These are phyloP conservation scores for Drosophila falleni DNA, from an alignment of 2,888 invertebrate species.

Conservation along the genomic window DNA sequence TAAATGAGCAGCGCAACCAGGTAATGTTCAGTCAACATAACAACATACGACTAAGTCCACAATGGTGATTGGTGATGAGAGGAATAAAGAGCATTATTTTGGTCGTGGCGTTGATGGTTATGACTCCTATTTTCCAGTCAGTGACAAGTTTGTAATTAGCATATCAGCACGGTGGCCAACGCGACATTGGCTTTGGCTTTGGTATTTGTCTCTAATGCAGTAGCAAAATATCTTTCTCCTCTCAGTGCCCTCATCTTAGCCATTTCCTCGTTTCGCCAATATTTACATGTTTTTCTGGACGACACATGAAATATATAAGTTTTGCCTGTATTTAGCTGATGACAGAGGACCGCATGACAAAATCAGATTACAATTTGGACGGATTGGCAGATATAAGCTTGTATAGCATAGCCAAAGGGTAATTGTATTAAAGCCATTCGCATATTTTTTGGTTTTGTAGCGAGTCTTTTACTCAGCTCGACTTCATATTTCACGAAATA, in stretches of 20 bases:
- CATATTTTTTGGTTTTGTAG: too few relatives aligned
- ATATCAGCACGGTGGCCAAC: slow-evolving; percentile 36
- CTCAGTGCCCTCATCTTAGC: background rate
- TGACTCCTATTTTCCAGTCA: slow-evolving; percentile 28
- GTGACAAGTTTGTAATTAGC: slow-evolving; percentile 78
- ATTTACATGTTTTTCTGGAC: slow-evolving; percentile 5
- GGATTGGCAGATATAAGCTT: slow-evolving; percentile 1
- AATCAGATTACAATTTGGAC: slow-evolving; percentile 57
- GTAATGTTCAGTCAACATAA: slow-evolving; percentile 19
- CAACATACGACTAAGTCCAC: slow-evolving; percentile 23
- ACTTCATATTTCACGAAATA: too few relatives aligned
- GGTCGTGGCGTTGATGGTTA: slow-evolving; percentile 21
- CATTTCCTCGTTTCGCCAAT: background rate
- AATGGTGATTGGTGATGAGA: slow-evolving; percentile 35
- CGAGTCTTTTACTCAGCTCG: too few relatives aligned
- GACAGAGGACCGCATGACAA: slow-evolving; percentile 35
- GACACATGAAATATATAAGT: slow-evolving; percentile 15
- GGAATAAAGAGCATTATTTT: slow-evolving; percentile 1
- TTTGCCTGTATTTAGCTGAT: slow-evolving; percentile 28
- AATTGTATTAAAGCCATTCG: background rate
- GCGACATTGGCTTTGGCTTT: slow-evolving; percentile 49
- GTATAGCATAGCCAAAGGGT: background rate
- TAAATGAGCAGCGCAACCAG: slow-evolving; percentile 39
- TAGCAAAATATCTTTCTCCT: slow-evolving; percentile 24
- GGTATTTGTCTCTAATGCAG: slow-evolving; percentile 40